These are phyloP conservation scores for Lapara coniferarum DNA, from an alignment of 2,888 invertebrate species.

Conservation along the genomic window DNA sequence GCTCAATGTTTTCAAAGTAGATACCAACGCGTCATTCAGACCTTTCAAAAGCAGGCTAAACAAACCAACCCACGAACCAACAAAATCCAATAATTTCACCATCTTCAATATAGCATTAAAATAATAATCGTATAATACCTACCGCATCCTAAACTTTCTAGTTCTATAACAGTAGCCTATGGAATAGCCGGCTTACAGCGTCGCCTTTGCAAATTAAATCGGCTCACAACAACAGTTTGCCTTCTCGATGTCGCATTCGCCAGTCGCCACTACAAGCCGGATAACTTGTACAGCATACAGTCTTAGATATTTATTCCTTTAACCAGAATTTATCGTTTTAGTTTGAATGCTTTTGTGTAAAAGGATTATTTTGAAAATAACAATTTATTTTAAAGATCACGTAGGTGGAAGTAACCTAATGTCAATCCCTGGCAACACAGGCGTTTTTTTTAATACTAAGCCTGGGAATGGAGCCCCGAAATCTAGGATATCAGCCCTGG, in stretches of 20 bases:
- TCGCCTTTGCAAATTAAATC: constrained; percentile 39
- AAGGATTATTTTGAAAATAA: neutral
- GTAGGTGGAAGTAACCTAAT: no score
- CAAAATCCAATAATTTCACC: neutral
- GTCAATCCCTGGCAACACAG: no score
- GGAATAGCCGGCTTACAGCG: constrained; percentile 31
- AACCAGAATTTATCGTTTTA: neutral
- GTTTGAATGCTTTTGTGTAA: neutral
- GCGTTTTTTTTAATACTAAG: no score
- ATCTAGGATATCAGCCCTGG: no score
- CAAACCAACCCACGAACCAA: no score
- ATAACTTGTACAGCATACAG: constrained; percentile 24
- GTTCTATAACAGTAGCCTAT: neutral
- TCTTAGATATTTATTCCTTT: constrained; percentile 1
- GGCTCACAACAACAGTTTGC: constrained; percentile 29
- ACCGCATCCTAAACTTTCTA: constrained; percentile 12
- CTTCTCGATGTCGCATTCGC: constrained; percentile 18
- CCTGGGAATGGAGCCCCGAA: no score
- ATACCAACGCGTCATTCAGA: no score
- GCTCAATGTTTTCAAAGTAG: no score
- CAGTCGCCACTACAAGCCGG: constrained; percentile 21
- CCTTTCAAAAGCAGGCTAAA: no score
- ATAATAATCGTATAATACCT: neutral
- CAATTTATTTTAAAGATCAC: no score
- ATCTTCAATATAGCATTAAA: neutral